Base-by-base conservation (phyloP, 92 coral and sea anemone genomes). In the Porites divaricata region DNA sequence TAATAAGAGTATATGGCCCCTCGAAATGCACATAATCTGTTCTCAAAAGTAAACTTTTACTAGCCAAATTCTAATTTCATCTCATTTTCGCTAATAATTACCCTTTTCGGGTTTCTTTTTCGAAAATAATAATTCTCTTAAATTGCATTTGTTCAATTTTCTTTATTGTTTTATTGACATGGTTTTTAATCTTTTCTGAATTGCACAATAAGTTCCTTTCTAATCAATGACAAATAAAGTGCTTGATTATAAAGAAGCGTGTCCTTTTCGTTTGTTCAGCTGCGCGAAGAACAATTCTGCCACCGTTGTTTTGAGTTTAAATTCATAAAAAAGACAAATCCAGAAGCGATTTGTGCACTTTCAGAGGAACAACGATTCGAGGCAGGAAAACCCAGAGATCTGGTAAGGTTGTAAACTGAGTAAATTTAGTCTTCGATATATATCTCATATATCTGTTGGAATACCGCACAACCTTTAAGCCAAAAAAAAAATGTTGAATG, bases 211-310 rank as follows among this genome's bases (percentile, higher is more conserved):
- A 54, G 16, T n/a, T 51, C 16, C 50, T 23, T 80, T 54, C 62
- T 54, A 56, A 26, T 80, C 76, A 17, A 58, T 51, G 51, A 3
- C 76, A 80, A 80, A 80, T 80, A 80, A 26, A 80, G 24, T 19
- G 22, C 4, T 68, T 80, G 45, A 56, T 67, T 80, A 15, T 25
- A 68, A 54, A 69, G 28, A 21, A 67, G n/a, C 8, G 19, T 53
- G 84, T 56, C 68, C 6, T 57, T n/a, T 4, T 12, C 56, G 35
- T 80, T 73, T 69, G 68, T 35, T 80, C 85, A 80, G 68, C 85
- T 80, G 85, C 76, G 1, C 21, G 9, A 15, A 57, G 48, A 70
- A 69, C 85, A 20, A 80, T 56, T 26, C 24, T 11, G 25, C 63
- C 64, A 41, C 62, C 66, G n/a, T 3, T 41, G n/a, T 66, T 6